Evolutionary conservation across 2,888 invertebrate species (phyloP).

Genomic region (Zygogramma bicolorata): DNA sequence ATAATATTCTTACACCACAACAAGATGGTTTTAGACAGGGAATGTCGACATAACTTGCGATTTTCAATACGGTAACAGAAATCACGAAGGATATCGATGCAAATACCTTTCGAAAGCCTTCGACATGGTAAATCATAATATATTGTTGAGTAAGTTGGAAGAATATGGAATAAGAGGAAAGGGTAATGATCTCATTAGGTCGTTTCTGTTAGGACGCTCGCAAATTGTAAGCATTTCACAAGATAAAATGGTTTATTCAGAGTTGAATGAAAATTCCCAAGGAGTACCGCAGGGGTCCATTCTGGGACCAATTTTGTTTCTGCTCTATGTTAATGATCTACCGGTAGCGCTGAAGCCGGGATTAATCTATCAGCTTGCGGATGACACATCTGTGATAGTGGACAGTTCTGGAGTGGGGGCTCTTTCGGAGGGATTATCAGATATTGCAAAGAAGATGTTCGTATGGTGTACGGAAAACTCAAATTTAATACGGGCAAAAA

Average conservation of each 20-base stretch:
- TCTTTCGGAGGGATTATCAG: not conserved
- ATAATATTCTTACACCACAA: not conserved
- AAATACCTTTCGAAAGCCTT: not conserved
- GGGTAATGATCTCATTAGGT: not conserved
- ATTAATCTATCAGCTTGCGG: not conserved
- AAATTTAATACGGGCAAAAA: not conserved
- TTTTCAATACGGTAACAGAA: not conserved
- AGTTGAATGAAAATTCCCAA: not conserved
- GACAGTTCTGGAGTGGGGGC: not conserved
- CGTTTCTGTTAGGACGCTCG: not conserved
- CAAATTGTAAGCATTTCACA: slow-evolving; percentile 3
- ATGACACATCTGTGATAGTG: slow-evolving; percentile 2
- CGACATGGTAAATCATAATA: not conserved
- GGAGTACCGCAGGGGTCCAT: not conserved
- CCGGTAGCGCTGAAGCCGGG: not conserved
- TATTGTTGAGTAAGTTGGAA: not conserved
- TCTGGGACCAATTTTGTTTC: not conserved
- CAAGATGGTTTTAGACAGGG: not conserved
- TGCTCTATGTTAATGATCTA: slow-evolving; percentile 1
- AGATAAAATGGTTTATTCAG: not conserved
- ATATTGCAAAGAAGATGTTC: slow-evolving; percentile 2
- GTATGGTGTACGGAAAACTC: not conserved
- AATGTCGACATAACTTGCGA: not conserved
- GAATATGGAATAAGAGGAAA: not conserved
- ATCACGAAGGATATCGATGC: not conserved